These are phyloP conservation scores for Crotophaga sulcirostris DNA, from an alignment of 2,113 vertebrate species.

Conservation along the genomic window DNA sequence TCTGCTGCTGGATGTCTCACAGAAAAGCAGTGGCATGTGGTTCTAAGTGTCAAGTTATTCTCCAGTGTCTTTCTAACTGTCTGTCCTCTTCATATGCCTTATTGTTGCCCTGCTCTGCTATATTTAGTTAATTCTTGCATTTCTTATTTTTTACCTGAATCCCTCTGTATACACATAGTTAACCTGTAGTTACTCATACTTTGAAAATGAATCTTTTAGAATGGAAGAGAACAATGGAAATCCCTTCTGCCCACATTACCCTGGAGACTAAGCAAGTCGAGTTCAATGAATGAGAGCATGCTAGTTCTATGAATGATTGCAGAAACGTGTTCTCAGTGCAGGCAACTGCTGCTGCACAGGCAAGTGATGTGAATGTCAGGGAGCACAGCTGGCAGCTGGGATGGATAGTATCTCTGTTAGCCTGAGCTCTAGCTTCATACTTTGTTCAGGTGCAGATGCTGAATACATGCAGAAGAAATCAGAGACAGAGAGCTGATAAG, in stretches of 20 bases:
- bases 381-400: not conserved
- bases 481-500: not conserved
- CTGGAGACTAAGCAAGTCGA: rapidly evolving
- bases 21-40: rapidly evolving
- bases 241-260: too few relatives aligned
- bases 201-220: not conserved
- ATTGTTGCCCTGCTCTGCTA: not conserved
- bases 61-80: not conserved
- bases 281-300: not conserved
- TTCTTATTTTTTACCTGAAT: not conserved
- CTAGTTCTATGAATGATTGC: not conserved
- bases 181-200: not conserved
- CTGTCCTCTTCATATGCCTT: not conserved
- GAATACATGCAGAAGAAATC: not conserved
- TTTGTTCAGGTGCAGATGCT: rapidly evolving
- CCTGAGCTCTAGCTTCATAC: not conserved
- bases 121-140: not conserved
- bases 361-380: not conserved
- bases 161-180: not conserved
- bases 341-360: not conserved
- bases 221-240: not conserved
- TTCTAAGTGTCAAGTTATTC: not conserved
- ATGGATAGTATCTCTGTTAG: not conserved
- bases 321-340: not conserved
- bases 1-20: not conserved